These are phyloP conservation scores for Pocillopora verrucosa DNA, from an alignment of 64 coral and sea anemone species.

Conservation along the genomic window DNA sequence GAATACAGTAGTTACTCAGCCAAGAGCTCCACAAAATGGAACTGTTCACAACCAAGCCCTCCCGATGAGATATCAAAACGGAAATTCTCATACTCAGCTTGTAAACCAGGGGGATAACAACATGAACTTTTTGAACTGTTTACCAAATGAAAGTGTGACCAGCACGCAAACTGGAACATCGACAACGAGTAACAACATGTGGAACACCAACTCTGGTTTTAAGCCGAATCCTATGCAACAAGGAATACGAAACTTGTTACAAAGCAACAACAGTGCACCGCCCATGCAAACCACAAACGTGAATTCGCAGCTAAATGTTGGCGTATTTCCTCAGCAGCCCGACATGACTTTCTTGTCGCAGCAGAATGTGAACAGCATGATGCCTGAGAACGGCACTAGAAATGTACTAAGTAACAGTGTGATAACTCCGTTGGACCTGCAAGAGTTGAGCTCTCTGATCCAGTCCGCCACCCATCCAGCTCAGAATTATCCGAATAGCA, in stretches of 20 bases:
- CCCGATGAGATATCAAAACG: not conserved
- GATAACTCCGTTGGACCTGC: not conserved
- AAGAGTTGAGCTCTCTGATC: not conserved
- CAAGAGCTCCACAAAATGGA: constrained; percentile 14
- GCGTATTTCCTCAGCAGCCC: not conserved
- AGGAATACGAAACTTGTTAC: constrained; percentile 17
- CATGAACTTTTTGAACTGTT: constrained; percentile 43
- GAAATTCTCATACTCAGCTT: constrained; percentile 8
- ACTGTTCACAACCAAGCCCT: constrained; percentile 3
- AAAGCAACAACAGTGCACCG: not conserved
- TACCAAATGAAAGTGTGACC: not conserved
- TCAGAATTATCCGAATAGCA: constrained; percentile 10
- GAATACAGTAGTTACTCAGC: not conserved
- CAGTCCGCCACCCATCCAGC: not conserved
- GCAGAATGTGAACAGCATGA: constrained; percentile 1
- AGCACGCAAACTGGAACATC: not conserved
- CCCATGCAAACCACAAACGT: not conserved
- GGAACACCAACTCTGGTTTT: not conserved
- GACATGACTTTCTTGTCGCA: not conserved
- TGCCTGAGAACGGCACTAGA: constrained; percentile 8
- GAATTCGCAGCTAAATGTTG: not conserved
- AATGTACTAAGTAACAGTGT: not conserved
- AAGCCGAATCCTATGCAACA: constrained; percentile 6
- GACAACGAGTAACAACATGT: not conserved
- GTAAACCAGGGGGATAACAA: constrained; percentile 20